These are phyloP conservation scores for Fulica atra DNA, from an alignment of 2,113 vertebrate species.

Conservation along the genomic window DNA sequence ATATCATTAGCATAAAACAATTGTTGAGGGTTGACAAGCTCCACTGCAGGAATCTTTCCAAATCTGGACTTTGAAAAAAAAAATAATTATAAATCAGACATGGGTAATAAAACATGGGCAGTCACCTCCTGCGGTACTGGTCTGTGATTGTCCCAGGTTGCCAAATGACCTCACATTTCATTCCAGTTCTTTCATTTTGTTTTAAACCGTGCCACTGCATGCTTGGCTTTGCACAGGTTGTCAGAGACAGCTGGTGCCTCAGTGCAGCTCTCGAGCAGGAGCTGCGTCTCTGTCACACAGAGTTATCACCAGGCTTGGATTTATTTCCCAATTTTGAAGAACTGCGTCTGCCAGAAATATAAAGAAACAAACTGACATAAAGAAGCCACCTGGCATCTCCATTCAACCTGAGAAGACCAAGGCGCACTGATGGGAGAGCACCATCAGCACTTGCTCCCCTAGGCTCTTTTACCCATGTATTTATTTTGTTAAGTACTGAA, in stretches of 20 bases:
- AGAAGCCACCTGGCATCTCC: not conserved
- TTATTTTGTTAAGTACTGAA: not conserved
- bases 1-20: not conserved
- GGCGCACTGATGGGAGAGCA: fast-evolving
- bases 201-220: not conserved
- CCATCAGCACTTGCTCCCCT: not conserved
- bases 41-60: not conserved
- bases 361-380: not conserved
- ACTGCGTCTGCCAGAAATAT: not conserved
- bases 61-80: not conserved
- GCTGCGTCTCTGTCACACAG: not conserved
- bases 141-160: not conserved
- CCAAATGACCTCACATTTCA: not conserved
- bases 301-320: not conserved
- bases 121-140: not conserved
- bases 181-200: not conserved
- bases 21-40: not conserved
- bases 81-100: not conserved
- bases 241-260: not conserved
- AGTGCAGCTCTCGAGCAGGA: not conserved
- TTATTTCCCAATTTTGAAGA: not conserved
- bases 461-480: not conserved
- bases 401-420: not conserved
- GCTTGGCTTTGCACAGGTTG: not conserved
- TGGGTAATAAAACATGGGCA: not conserved